Base-by-base conservation (phyloP, 2,888 invertebrate species). In the Malthinus seriepunctatus region DNA sequence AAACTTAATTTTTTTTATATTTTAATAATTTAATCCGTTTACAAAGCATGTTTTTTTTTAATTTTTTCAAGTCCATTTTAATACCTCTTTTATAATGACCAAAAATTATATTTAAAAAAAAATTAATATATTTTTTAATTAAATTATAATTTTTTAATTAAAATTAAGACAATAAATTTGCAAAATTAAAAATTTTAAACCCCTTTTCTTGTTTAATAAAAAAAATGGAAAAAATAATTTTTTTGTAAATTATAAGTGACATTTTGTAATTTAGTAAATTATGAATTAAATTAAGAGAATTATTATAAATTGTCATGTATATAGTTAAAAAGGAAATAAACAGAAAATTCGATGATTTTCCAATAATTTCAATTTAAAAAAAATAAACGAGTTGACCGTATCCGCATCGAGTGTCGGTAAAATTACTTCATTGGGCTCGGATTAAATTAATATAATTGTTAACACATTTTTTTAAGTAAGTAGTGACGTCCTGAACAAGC, bases 261-360 rank as follows among this genome's bases (percentile, higher is more conserved):
- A 72, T 74, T 75, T 73, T 69, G 66, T 68, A 69, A 67, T 71
- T 69, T 63, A 67, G 62, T 64, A 67, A 64, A 63, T 55, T 61
- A 51, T 42, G 8, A 42, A 23, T 42, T 23, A 23, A 55, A 56
- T 47, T 58, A 63, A 63, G 58, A 62, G 63, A 65, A 59, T 62
- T 60, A 60, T 60, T 60, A 60, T 56, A 51, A 59, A 55, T 47
- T 60, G 55, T 60, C 55, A 56, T 60, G 60, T 60, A 60, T 33
- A 60, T 60, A 60, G 51, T 51, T 45, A 50, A 50, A 54, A 46
- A 54, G 46, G 54, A 54, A 58, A 59, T 59, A 59, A 54, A 59
- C 11, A 31, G 46, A 51, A 47, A 59, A 50, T 9, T 42, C 23
- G 39, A 42, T 15, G 23, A 23, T 23, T 23, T 23, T 23, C 23